These are phyloP conservation scores for Takifugu rubripes DNA, from an alignment of 2,797 vertebrate genomes.

Conservation along the genomic window DNA sequence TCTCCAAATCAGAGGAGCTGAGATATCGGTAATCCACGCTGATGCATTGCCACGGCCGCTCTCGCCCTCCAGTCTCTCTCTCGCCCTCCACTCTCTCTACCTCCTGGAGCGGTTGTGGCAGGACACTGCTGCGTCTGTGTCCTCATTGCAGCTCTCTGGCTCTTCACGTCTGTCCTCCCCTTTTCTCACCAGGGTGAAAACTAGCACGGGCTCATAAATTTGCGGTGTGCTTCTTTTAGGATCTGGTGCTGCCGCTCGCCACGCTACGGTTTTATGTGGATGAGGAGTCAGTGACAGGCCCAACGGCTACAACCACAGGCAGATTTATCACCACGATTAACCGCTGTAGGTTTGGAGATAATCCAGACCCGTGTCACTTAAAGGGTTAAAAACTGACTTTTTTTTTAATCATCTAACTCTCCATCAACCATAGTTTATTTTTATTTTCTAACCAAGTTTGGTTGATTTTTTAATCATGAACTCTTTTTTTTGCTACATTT, in stretches of 20 bases:
- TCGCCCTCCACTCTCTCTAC: too few relatives aligned
- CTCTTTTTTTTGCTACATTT: too few relatives aligned
- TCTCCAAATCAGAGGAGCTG: background rate
- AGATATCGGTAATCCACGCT: conserved; percentile 4
- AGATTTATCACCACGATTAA: background rate
- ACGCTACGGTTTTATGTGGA: conserved; percentile 58
- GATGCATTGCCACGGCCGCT: background rate
- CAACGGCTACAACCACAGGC: background rate
- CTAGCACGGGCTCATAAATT: conserved; percentile 64
- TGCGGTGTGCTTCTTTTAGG: conserved; percentile 44
- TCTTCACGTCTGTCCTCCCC: conserved; percentile 29
- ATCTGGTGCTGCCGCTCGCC: conserved; percentile 22
- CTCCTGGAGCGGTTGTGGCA: too few relatives aligned
- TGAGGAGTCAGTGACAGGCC: conserved; percentile 10
- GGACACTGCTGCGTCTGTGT: conserved; percentile 1
- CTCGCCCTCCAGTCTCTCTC: too few relatives aligned
- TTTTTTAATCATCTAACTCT: too few relatives aligned
- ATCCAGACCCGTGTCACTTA: too few relatives aligned
- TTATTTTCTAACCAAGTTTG: too few relatives aligned
- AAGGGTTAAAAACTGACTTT: too few relatives aligned
- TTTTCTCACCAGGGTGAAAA: conserved; percentile 67
- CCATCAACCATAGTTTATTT: too few relatives aligned
- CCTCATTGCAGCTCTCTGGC: conserved; percentile 13
- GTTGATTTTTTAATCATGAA: too few relatives aligned
- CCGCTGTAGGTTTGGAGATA: too few relatives aligned